A percentile compares a stretch with the other conserved stretches of the same genome.
Conservation (phyloP, 2,888 invertebrate genomes). For the Philereme transversata region DNA sequence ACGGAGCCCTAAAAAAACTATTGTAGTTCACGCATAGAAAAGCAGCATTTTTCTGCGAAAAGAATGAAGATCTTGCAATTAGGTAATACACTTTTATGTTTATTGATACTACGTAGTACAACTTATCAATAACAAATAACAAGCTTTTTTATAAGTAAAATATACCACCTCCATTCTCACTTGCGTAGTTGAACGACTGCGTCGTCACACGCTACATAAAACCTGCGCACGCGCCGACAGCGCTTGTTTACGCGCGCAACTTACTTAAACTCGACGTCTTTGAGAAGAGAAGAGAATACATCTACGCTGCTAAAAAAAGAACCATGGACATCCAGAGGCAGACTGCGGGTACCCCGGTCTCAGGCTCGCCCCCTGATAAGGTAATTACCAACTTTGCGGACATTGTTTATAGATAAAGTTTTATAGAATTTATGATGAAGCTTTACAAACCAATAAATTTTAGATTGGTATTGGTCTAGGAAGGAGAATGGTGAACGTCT, state of each 20-base stretch:
- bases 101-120: background rate
- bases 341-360: slow-evolving; percentile 25
- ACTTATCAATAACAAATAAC: background rate
- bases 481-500: too few species aligned
- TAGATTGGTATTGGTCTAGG: too few species aligned
- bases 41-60: too few species aligned
- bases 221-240: slow-evolving; percentile 58
- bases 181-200: slow-evolving; percentile 17
- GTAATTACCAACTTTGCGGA: slow-evolving; percentile 9
- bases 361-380: slow-evolving; percentile 41
- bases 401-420: too few species aligned
- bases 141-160: background rate
- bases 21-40: too few species aligned
- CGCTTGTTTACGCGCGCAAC: slow-evolving; percentile 51
- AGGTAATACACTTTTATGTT: too few species aligned
- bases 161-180: slow-evolving; percentile 38
- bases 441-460: too few species aligned
- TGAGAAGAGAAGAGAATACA: background rate
- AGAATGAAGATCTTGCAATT: too few species aligned
- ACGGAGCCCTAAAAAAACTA: too few species aligned
- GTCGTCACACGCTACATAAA: slow-evolving; percentile 49
- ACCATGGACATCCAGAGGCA: slow-evolving; percentile 45
- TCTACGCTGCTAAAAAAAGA: slow-evolving; percentile 13
- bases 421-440: too few species aligned
- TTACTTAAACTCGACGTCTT: slow-evolving; percentile 14